Conservation (phyloP, 2,888 invertebrate genomes). For the Tenthredo distinguenda region DNA sequence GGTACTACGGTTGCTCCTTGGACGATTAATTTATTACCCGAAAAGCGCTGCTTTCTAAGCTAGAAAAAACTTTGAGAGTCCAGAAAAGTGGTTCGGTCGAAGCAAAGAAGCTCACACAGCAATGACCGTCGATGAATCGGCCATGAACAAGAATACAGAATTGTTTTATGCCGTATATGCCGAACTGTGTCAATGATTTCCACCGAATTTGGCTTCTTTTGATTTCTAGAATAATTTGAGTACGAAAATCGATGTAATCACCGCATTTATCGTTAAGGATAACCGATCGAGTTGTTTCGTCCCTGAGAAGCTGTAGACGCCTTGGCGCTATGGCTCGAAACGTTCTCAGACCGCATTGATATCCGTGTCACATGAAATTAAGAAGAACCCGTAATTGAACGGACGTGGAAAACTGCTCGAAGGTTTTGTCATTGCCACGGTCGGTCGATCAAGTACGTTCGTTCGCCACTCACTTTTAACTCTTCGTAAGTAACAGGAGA, state of each 20-base stretch:
- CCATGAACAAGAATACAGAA: constrained; percentile 65
- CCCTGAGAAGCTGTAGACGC: not conserved
- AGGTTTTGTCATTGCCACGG: constrained; percentile 11
- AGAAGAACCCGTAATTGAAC: constrained; percentile 1
- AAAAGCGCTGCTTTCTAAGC: not conserved
- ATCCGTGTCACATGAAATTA: constrained; percentile 21
- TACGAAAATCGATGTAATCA: not conserved
- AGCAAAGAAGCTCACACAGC: too few species aligned
- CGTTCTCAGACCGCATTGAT: constrained; percentile 12
- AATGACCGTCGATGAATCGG: constrained; percentile 53
- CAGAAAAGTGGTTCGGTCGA: not conserved
- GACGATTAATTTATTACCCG: not conserved
- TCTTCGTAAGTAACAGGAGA: constrained; percentile 60
- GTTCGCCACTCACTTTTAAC: constrained; percentile 72
- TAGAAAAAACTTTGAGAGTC: not conserved
- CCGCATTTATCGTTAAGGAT: constrained; percentile 68
- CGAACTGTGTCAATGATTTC: not conserved
- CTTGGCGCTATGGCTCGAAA: not conserved
- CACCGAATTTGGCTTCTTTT: not conserved
- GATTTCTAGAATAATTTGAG: not conserved
- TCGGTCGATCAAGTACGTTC: constrained; percentile 58
- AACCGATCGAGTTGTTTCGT: constrained; percentile 64
- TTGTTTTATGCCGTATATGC: not conserved
- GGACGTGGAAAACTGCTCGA: not conserved
- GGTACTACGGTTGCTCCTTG: not conserved